Conservation (phyloP, 2,797 vertebrate genomes). For the Pseudocheirus occidentalis region DNA sequence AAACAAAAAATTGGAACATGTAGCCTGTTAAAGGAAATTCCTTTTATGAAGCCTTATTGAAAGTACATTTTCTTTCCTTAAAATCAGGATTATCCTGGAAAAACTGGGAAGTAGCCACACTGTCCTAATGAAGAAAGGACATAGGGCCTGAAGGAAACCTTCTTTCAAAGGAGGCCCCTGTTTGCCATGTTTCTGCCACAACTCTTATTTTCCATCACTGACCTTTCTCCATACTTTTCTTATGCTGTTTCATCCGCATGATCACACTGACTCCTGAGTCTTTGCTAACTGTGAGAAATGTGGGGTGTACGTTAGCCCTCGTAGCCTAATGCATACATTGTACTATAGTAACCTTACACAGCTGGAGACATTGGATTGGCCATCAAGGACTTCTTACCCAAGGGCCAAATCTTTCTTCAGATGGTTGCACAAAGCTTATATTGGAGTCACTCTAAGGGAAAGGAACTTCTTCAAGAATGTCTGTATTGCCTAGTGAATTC, state of each 20-base stretch:
- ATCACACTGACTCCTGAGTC: not conserved
- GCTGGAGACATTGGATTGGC: slow-evolving; percentile 49
- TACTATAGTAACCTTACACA: slow-evolving; percentile 40
- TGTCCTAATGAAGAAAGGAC: slow-evolving; percentile 4
- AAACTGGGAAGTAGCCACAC: not conserved
- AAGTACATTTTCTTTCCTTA: not conserved
- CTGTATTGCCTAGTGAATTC: not conserved
- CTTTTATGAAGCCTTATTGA: not conserved
- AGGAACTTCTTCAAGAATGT: not conserved
- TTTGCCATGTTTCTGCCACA: not conserved
- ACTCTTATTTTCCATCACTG: not conserved
- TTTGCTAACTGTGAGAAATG: slow-evolving; percentile 2
- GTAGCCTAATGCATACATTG: not conserved
- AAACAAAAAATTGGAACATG: not conserved
- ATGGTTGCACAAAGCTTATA: slow-evolving; percentile 6
- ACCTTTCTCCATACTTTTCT: slow-evolving; percentile 25
- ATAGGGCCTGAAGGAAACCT: not conserved
- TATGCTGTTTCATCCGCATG: not conserved
- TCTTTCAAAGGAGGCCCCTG: slow-evolving; percentile 7
- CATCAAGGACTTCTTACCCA: slow-evolving; percentile 44
- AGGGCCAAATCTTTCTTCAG: slow-evolving; percentile 34
- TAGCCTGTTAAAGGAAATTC: not conserved
- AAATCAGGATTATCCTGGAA: not conserved
- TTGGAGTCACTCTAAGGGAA: slow-evolving; percentile 41
- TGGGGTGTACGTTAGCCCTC: not conserved